Conservation (phyloP, 1,140 invertebrate genomes). For the Atta texana region DNA sequence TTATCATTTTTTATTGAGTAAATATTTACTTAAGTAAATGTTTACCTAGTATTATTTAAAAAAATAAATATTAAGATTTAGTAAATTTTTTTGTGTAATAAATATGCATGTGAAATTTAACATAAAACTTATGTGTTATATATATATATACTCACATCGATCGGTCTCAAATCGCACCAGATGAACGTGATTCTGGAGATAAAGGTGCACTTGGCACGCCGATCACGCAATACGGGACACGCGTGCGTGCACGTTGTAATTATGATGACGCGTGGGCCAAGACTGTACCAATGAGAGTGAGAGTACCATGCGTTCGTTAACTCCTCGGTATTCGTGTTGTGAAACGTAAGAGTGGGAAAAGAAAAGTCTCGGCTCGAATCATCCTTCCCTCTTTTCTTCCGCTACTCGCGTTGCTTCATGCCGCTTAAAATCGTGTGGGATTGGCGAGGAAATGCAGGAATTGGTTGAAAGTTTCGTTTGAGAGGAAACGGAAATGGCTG, state of each 20-base stretch:
- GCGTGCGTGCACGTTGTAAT: slow-evolving; percentile 83
- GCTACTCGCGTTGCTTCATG: neutral
- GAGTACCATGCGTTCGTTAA: slow-evolving; percentile 80
- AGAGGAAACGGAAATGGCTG: slow-evolving; percentile 53
- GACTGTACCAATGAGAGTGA: slow-evolving; percentile 79
- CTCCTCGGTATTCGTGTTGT: slow-evolving; percentile 64
- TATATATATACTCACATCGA: neutral
- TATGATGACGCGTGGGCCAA: slow-evolving; percentile 84
- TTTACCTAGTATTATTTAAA: too few species aligned
- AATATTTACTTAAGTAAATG: too few species aligned
- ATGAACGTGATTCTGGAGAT: slow-evolving; percentile 26
- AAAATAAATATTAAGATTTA: too few species aligned
- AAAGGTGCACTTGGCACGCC: slow-evolving; percentile 35
- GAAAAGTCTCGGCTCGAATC: slow-evolving; percentile 32
- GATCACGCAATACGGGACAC: slow-evolving; percentile 82
- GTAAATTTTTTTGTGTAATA: too few species aligned
- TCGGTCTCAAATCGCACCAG: neutral
- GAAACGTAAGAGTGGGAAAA: slow-evolving; percentile 39
- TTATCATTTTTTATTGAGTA: too few species aligned
- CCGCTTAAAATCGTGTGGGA: slow-evolving; percentile 67
- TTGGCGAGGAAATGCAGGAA: slow-evolving; percentile 49
- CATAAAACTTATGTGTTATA: neutral
- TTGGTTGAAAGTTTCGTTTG: slow-evolving; percentile 38
- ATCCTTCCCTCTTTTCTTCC: slow-evolving; percentile 11
- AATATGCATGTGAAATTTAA: too few species aligned